These are phyloP conservation scores for Peromyscus californicus DNA, from an alignment of 2,113 vertebrate genomes.

Conservation along the genomic window DNA sequence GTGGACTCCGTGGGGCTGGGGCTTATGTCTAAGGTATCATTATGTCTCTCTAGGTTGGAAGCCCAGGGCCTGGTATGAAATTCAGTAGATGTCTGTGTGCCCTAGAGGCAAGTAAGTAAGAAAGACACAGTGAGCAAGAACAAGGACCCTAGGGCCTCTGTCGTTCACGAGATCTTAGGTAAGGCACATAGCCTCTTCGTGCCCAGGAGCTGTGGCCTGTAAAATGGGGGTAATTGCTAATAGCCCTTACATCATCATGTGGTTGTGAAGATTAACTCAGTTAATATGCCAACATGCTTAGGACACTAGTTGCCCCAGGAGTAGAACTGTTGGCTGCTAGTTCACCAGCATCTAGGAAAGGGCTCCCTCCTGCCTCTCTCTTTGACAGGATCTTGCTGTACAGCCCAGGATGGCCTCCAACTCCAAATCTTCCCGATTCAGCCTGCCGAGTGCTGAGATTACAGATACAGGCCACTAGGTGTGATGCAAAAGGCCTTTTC, in stretches of 20 bases:
- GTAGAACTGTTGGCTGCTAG: not conserved
- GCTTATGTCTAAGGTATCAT: not conserved
- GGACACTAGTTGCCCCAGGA: not conserved
- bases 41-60: not conserved
- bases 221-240: slow-evolving; percentile 29
- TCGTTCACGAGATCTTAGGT: not conserved
- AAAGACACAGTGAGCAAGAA: not conserved
- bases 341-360: not conserved
- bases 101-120: not conserved
- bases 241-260: not conserved
- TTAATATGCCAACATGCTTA: not conserved
- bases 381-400: not conserved
- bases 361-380: not conserved
- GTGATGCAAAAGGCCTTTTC: not conserved
- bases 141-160: not conserved
- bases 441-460: not conserved
- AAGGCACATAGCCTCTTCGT: not conserved
- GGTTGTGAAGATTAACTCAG: slow-evolving; percentile 34
- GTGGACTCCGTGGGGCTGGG: not conserved
- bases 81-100: not conserved
- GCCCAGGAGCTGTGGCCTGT: slow-evolving; percentile 13
- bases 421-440: not conserved
- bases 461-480: not conserved
- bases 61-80: not conserved
- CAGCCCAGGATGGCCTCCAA: not conserved